Conservation (phyloP, 2,888 invertebrate genomes). For the Philaethria dido region DNA sequence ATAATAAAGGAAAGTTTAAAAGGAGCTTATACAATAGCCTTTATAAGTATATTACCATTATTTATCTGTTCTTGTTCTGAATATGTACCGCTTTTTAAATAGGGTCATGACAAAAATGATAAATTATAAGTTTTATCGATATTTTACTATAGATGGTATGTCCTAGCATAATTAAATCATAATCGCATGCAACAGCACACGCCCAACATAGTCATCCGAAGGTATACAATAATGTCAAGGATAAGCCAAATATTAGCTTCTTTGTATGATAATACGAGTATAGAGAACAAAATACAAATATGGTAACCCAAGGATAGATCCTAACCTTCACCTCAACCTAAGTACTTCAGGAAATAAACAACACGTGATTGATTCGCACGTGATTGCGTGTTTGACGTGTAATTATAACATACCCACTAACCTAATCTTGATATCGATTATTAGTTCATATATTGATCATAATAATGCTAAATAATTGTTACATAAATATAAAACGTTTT, state of each 20-base stretch:
- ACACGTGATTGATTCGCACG: conserved; percentile 12
- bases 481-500: no score
- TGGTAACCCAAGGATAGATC: conserved; percentile 2
- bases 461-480: neutral
- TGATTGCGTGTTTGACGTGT: conserved; percentile 12
- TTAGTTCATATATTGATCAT: neutral
- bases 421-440: neutral
- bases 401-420: conserved; percentile 1
- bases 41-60: no score
- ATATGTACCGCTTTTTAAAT: neutral
- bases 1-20: no score
- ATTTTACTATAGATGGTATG: conserved; percentile 1
- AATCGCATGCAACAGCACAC: neutral
- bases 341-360: conserved; percentile 14
- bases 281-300: conserved; percentile 4
- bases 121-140: neutral
- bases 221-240: conserved; percentile 18
- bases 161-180: conserved; percentile 8
- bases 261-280: conserved; percentile 2
- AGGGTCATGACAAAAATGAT: neutral
- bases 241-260: neutral
- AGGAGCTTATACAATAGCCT: no score
- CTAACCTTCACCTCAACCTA: conserved; percentile 11
- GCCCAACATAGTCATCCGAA: conserved; percentile 9
- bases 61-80: neutral